These are phyloP conservation scores for Perognathus longimembris DNA, from an alignment of 2,113 vertebrate genomes.

Conservation along the genomic window DNA sequence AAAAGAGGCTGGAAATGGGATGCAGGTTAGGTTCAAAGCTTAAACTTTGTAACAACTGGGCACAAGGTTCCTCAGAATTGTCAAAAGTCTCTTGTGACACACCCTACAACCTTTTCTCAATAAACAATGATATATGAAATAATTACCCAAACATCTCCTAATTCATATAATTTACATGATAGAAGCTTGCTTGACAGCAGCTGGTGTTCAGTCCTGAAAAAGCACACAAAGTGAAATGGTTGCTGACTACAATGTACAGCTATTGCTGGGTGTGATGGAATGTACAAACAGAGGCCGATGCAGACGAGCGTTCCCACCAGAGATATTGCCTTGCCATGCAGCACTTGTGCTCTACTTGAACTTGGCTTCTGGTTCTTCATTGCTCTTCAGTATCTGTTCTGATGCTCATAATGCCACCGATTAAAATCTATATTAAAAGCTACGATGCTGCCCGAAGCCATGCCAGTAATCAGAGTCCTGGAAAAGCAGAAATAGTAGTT, in stretches of 20 bases:
- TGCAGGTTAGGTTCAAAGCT: conserved; percentile 88
- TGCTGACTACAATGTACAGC: conserved; percentile 90
- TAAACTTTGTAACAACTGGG: conserved; percentile 86
- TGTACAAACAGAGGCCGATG: conserved; percentile 88
- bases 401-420: conserved; percentile 98
- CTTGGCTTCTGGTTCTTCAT: conserved; percentile 83
- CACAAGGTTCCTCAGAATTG: conserved; percentile 86
- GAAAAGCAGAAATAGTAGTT: conserved; percentile 68
- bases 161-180: conserved; percentile 90
- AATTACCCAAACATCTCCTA: conserved; percentile 90
- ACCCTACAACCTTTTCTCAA: conserved; percentile 87
- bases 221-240: conserved; percentile 90
- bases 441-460: conserved; percentile 99
- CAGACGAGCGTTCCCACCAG: conserved; percentile 86
- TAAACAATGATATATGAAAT: conserved; percentile 90
- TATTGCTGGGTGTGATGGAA: conserved; percentile 90
- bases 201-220: conserved; percentile 90
- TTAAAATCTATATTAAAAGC: conserved; percentile 99
- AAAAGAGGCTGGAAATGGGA: conserved; percentile 92
- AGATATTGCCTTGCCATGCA: conserved; percentile 85
- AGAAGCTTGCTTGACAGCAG: conserved; percentile 88
- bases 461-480: conserved; percentile 98
- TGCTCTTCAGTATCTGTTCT: conserved; percentile 94
- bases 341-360: conserved; percentile 88
- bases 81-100: conserved; percentile 89